These are phyloP conservation scores for Merluccius polli DNA, from an alignment of 2,797 vertebrate species.

Conservation along the genomic window DNA sequence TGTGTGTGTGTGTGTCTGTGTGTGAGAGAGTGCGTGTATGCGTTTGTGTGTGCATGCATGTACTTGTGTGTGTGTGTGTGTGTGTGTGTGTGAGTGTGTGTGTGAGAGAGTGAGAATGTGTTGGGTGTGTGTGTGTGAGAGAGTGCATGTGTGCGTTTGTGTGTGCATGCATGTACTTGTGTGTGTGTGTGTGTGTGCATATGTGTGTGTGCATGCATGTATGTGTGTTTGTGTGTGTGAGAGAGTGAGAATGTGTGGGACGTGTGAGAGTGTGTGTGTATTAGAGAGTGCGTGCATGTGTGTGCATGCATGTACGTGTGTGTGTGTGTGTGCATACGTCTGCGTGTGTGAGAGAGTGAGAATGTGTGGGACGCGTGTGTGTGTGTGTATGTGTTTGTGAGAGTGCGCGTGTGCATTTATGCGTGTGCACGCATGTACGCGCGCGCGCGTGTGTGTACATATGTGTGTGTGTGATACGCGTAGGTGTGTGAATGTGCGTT, in stretches of 20 bases:
- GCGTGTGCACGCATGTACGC: background rate
- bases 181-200: conserved; percentile 10
- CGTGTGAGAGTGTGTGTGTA: conserved; percentile 8
- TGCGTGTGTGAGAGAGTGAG: conserved; percentile 23
- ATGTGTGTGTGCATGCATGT: conserved; percentile 16
- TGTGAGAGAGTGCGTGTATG: conserved; percentile 4
- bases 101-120: background rate
- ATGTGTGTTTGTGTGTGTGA: conserved; percentile 43
- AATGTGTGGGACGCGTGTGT: conserved; percentile 53
- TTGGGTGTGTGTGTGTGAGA: conserved; percentile 40
- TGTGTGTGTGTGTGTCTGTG: background rate
- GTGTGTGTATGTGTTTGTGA: conserved; percentile 10
- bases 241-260: conserved; percentile 28
- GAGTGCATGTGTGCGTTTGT: conserved; percentile 7
- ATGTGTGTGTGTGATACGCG: background rate
- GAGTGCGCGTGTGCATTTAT: conserved; percentile 2
- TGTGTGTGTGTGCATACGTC: conserved; percentile 20
- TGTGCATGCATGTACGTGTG: conserved; percentile 29
- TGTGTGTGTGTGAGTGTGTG: conserved; percentile 30
- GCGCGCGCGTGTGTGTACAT: background rate
- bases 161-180: background rate
- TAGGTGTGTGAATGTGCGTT: conserved; percentile 5
- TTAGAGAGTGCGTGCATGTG: background rate
- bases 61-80: conserved; percentile 40
- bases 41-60: conserved; percentile 22